Evolutionary conservation across 2,888 invertebrate genomes (phyloP), one percentile per base, ranked within the genome.

Genomic region (Margaritifera margaritifera): DNA sequence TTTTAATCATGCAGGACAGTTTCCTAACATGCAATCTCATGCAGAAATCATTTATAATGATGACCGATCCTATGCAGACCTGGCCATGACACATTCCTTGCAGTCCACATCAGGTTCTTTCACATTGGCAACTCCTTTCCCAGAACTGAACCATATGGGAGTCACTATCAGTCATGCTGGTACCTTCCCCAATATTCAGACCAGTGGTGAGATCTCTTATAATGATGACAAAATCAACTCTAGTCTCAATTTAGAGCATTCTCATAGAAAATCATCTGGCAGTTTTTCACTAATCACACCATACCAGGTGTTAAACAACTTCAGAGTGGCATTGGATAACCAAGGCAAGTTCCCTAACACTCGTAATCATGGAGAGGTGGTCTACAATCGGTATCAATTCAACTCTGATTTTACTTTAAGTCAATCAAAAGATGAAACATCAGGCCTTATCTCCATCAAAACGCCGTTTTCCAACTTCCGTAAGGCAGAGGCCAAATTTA

Each of bases 1-100:
- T 52, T 72, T 80, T 24, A 58, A 56, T 27, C 77, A 80, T 68
- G 66, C 57, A 24, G 78, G 77, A 42, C 63, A 64, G n/a, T 67
- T 67, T 54, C 66, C 70, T 15, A 76, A 77, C 59, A 72, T 76
- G 19, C 69, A 72, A 61, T 71, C 79, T 25, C 67, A 71, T 54
- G 66, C 66, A 59, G 76, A 74, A 50, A 66, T 66, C 6, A 74
- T 72, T 31, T 78, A 60, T 59, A 79, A 79, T 70, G 69, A 80
- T 53, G 60, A 66, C 25, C 60, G 62, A 4, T 59, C 75, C 20
- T 65, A 68, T 20, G 64, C 70, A 24, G 71, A 80, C 64, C 60
- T 72, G 25, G 60, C 54, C 24, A 66, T 76, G 8, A 64, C 69
- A 19, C 78, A 80, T 60, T 63, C 69, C 57, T 19, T 60, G 20